phyloP scores from a whole-genome alignment of 92 coral and sea anemone genomes.

The Phenganax marumi region DNA sequence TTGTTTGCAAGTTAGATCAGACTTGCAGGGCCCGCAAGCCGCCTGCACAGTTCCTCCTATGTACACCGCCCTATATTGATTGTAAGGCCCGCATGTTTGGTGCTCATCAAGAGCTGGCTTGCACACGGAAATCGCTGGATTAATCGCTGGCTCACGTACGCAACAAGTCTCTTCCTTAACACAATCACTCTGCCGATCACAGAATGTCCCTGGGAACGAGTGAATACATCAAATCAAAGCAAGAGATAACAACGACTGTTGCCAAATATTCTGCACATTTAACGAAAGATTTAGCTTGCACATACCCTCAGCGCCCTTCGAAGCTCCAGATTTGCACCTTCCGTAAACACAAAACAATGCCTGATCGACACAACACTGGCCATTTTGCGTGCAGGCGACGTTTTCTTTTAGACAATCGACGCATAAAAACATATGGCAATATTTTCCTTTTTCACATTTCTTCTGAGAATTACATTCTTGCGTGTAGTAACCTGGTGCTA shows the following conservation, averaged over 20 bases:
- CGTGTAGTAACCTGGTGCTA: constrained; percentile 94
- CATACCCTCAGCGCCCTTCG: constrained; percentile 43
- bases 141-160: constrained; percentile 97
- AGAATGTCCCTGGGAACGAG: constrained; percentile 74
- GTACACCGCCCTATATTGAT: constrained; percentile 94
- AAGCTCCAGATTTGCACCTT: constrained; percentile 92
- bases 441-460: constrained; percentile 75
- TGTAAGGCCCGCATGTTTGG: constrained; percentile 98
- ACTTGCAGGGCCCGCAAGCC: constrained; percentile 97
- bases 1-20: constrained; percentile 96
- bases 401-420: constrained; percentile 97
- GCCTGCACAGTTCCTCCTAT: constrained; percentile 99
- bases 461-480: constrained; percentile 98
- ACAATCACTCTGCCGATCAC: constrained; percentile 97
- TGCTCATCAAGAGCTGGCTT: constrained; percentile 96
- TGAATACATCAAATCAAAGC: too few relatives aligned
- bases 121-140: constrained; percentile 94
- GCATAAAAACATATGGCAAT: constrained; percentile 98
- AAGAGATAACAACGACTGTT: background rate
- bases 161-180: constrained; percentile 91
- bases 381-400: constrained; percentile 99
- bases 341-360: constrained; percentile 86
- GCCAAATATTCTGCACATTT: too few relatives aligned
- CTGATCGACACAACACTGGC: constrained; percentile 88
- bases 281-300: background rate